phyloP scores from a whole-genome alignment of 2,888 invertebrate genomes.

The Idaea dimidiata region DNA sequence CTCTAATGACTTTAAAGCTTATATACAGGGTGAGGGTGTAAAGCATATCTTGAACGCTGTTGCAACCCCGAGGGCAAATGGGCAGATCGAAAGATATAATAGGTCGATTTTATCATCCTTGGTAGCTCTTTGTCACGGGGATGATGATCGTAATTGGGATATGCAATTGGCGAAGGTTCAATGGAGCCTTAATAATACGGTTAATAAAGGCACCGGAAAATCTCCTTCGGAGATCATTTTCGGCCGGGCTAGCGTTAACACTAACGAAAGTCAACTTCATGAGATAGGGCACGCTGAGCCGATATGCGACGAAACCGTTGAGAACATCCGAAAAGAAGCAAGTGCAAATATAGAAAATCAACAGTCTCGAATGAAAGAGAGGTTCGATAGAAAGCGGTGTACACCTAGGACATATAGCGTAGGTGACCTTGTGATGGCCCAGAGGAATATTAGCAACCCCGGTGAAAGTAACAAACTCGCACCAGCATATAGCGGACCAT shows the following conservation, averaged over 20 bases:
- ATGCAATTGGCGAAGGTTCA: not conserved
- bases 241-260: not conserved
- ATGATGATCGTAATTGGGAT: not conserved
- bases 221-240: not conserved
- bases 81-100: not conserved
- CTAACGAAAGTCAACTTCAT: not conserved
- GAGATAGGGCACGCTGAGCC: not conserved
- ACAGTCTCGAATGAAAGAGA: not conserved
- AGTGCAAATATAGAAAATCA: not conserved
- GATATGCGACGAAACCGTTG: too few species aligned
- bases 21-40: not conserved
- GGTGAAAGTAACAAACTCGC: conserved; percentile 10
- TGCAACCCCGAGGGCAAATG: not conserved
- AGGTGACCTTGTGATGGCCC: conserved; percentile 8
- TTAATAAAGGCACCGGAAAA: not conserved
- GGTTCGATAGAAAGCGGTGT: not conserved
- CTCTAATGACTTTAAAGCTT: not conserved
- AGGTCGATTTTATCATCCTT: not conserved
- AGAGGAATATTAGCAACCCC: conserved; percentile 6
- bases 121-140: not conserved
- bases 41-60: not conserved
- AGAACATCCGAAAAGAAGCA: not conserved
- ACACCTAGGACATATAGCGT: not conserved
- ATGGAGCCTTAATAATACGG: not conserved
- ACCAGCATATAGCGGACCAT: conserved; percentile 4